Conservation (phyloP, 2,113 vertebrate species). For the Lophochroa leadbeateri region DNA sequence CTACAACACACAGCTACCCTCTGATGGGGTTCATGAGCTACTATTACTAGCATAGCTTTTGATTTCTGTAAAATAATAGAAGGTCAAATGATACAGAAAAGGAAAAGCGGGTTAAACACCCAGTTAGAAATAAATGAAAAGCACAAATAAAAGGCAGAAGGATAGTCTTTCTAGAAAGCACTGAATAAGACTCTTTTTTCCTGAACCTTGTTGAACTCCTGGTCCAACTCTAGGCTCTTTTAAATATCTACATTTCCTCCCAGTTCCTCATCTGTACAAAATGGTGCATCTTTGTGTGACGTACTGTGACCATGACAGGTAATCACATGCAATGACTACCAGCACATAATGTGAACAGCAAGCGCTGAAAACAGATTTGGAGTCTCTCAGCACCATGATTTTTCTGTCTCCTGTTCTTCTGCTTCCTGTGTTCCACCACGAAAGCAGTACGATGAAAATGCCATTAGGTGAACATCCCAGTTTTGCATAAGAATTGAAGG, state of each 20-base stretch:
- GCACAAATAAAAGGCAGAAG: not conserved
- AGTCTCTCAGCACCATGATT: not conserved
- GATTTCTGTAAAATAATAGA: not conserved
- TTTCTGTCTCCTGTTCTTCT: not conserved
- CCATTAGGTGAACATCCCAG: not conserved
- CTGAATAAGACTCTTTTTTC: not conserved
- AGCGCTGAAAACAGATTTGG: not conserved
- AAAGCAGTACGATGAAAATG: fast-evolving
- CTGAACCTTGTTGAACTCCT: not conserved
- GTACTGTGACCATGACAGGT: not conserved
- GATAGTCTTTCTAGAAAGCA: not conserved
- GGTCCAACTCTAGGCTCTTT: not conserved
- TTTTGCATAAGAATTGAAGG: not conserved
- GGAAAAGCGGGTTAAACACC: not conserved
- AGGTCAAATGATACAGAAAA: not conserved
- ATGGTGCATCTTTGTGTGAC: not conserved
- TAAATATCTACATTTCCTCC: not conserved
- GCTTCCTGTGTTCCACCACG: fast-evolving
- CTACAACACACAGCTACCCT: not conserved
- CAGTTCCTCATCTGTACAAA: not conserved
- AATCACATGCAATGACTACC: not conserved
- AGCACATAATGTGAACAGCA: not conserved
- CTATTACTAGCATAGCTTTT: not conserved
- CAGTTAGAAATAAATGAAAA: not conserved
- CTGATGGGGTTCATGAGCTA: not conserved